phyloP scores from a whole-genome alignment of 2,797 vertebrate species.

The Sebastes hubbsi region DNA sequence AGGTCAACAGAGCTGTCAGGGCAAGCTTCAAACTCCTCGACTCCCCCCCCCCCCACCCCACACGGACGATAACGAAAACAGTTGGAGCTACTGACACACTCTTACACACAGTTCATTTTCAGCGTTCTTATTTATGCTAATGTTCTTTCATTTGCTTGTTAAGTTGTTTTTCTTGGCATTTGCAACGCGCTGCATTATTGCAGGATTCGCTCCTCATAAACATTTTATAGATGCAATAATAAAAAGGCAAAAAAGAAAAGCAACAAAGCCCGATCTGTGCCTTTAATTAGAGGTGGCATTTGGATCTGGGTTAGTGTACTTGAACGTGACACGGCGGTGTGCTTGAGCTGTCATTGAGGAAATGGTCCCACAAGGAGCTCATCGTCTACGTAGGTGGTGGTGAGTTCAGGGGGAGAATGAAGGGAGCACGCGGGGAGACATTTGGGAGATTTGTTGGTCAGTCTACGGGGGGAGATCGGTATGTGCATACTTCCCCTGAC shows the following conservation, averaged over 20 bases:
- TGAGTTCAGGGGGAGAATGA: conserved; percentile 17
- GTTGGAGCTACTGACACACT: conserved; percentile 29
- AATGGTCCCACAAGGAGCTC: conserved; percentile 18
- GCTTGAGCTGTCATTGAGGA: conserved; percentile 39
- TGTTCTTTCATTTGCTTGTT: conserved; percentile 33
- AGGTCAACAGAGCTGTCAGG: conserved; percentile 69
- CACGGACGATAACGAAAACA: conserved; percentile 24
- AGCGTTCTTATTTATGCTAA: conserved; percentile 29
- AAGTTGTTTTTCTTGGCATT: conserved; percentile 36
- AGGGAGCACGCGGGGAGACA: conserved; percentile 16
- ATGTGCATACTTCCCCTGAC: conserved; percentile 75
- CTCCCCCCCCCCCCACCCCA: not conserved
- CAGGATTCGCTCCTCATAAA: conserved; percentile 43
- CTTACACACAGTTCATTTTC: conserved; percentile 28
- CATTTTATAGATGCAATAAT: conserved; percentile 40
- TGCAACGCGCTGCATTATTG: conserved; percentile 8
- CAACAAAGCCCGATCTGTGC: conserved; percentile 16
- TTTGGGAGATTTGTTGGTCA: conserved; percentile 39
- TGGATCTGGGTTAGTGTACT: conserved; percentile 9
- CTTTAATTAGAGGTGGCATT: conserved; percentile 43
- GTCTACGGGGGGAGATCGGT: conserved; percentile 29
- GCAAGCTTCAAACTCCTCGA: conserved; percentile 31
- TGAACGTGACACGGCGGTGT: conserved; percentile 13
- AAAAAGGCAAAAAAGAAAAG: conserved; percentile 23
- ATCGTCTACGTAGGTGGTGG: conserved; percentile 17